These are phyloP conservation scores for Drosophila chauvacae DNA, from an alignment of 1,140 invertebrate genomes.

Conservation along the genomic window DNA sequence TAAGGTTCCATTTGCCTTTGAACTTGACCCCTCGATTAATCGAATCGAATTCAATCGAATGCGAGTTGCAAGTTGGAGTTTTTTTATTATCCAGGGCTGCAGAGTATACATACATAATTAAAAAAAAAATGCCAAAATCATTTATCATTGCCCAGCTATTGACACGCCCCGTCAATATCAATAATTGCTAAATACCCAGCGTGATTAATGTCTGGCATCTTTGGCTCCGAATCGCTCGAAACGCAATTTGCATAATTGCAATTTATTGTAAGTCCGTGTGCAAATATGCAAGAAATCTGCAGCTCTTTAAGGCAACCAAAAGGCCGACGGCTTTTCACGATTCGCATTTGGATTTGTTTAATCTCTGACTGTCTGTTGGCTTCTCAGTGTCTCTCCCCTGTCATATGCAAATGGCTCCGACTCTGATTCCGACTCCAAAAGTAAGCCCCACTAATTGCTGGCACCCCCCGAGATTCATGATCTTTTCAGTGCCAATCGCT, in stretches of 20 bases:
- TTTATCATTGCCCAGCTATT: constrained; percentile 62
- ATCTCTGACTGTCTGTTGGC: constrained; percentile 26
- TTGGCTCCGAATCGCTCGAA: constrained; percentile 27
- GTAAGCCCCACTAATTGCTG: constrained; percentile 30
- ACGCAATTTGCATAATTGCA: constrained; percentile 78
- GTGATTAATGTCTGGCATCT: constrained; percentile 75
- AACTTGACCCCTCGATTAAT: constrained; percentile 50
- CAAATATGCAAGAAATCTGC: constrained; percentile 74
- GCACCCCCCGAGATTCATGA: constrained; percentile 16
- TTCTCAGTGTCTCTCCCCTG: constrained; percentile 5
- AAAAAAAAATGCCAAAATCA: constrained; percentile 42
- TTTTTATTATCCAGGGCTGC: constrained; percentile 15
- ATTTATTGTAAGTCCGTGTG: constrained; percentile 78
- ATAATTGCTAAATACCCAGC: constrained; percentile 72
- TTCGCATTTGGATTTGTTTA: constrained; percentile 40
- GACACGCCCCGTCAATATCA: constrained; percentile 70
- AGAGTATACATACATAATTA: not conserved
- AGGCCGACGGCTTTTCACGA: constrained; percentile 73
- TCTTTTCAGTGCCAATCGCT: constrained; percentile 47
- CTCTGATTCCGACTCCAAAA: constrained; percentile 13
- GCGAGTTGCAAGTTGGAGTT: constrained; percentile 10
- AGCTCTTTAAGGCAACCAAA: constrained; percentile 58
- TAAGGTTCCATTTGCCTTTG: constrained; percentile 5
- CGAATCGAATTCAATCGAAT: constrained; percentile 9
- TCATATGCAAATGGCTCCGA: constrained; percentile 54